Evolutionary conservation across 2,888 invertebrate species (phyloP), one percentile per base, ranked within the genome.

Genomic region (Nomada ruficornis): DNA sequence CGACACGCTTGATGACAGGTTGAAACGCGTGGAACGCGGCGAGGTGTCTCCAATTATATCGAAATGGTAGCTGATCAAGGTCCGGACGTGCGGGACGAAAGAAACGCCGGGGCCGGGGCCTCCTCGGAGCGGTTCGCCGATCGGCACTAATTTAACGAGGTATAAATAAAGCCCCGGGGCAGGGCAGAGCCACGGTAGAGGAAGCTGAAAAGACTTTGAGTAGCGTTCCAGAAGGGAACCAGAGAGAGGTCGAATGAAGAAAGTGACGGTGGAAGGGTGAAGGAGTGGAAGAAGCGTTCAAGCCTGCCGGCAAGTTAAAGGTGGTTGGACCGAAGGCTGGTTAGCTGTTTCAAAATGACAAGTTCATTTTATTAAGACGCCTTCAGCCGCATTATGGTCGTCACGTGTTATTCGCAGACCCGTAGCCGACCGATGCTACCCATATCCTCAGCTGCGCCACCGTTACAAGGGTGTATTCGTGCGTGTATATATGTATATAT

Each of bases 301-400:
- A 87, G 85, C 64, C 82, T 86, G 87, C 59, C 85, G 86, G 85
- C 87, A 63, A 67, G 82, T 85, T 82, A 85, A 84, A 88, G 88
- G 83, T 85, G 82, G 86, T 84, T 85, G 85, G 85, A 80, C 82
- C 86, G 83, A 88, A 85, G 87, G 85, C 89, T 90, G 89, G 88
- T 90, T 89, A 88, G 88, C 88, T 88, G 88, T 89, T 89, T 89
- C 88, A 86, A 88, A 91, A 91, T 91, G 93, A 92, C 92, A 92
- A 92, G 92, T 92, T 92, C 91, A 92, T 92, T 92, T 92, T 91
- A 92, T 92, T 91, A 91, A 92, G 92, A 92, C 90, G 89, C 91
- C 87, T 89, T 86, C 88, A 88, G 89, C 89, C 88, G 88, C 89
- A 90, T 92, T 90, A 90, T 89, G 89, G 88, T 89, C 88, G 88